Evolutionary conservation across 2,797 vertebrate genomes (phyloP).

Genomic region (Argya squamiceps): DNA sequence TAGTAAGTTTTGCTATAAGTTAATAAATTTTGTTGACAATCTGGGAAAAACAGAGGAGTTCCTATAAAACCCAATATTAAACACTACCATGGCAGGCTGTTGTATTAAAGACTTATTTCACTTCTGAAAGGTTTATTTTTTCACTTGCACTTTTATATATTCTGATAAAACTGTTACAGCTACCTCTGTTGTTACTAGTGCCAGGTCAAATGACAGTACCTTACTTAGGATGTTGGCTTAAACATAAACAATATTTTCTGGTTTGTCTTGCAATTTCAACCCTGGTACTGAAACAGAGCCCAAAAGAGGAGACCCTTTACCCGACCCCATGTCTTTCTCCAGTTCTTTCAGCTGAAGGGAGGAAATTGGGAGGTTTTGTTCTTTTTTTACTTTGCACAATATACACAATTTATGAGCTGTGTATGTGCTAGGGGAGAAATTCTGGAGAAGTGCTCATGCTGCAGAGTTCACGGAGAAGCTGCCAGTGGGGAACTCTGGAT

Average conservation of each 20-base stretch:
- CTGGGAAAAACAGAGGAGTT: background rate
- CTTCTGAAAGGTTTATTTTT: background rate
- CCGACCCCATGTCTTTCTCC: background rate
- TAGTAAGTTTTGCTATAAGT: background rate
- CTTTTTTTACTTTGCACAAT: background rate
- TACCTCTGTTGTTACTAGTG: background rate
- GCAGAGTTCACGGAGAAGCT: background rate
- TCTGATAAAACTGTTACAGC: background rate
- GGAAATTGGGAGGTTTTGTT: background rate
- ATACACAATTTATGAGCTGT: background rate
- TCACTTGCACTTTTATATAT: background rate
- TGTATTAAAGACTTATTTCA: background rate
- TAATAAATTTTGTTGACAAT: background rate
- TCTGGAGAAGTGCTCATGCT: background rate
- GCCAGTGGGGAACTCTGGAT: background rate
- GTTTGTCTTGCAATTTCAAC: background rate
- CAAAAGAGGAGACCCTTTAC: background rate
- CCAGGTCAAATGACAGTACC: background rate
- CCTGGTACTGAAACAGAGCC: background rate
- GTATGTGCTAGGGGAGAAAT: background rate
- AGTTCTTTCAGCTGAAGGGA: background rate
- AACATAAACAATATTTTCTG: background rate
- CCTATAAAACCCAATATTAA: background rate
- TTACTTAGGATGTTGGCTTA: background rate
- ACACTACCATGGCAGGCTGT: background rate